phyloP scores from a whole-genome alignment of 1,140 invertebrate genomes.

The Tyrophagus putrescentiae region DNA sequence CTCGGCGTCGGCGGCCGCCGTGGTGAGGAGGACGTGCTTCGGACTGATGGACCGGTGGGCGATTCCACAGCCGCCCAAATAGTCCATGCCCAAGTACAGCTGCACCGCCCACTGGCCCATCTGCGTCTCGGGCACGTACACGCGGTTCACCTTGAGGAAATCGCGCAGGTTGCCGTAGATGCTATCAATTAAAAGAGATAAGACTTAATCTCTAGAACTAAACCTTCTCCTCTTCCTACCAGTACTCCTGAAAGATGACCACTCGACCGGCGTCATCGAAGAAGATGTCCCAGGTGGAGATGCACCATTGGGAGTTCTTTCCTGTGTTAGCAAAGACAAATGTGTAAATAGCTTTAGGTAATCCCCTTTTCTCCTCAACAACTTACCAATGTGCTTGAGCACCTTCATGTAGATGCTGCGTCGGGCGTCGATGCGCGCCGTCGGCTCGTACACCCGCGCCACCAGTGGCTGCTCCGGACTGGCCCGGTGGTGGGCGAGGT shows the following conservation, averaged over 20 bases:
- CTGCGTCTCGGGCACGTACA: not conserved
- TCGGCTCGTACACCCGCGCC: not conserved
- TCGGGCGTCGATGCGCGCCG: not conserved
- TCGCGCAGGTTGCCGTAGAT: not conserved
- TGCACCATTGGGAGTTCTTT: not conserved
- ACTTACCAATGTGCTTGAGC: conserved; percentile 5
- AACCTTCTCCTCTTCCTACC: no score
- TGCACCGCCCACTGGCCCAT: not conserved
- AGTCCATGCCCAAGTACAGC: not conserved
- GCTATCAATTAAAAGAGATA: no score
- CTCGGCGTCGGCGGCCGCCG: not conserved
- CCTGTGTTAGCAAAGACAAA: no score
- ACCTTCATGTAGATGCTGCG: not conserved
- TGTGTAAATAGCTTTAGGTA: no score
- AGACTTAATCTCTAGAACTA: no score
- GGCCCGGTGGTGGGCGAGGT: not conserved
- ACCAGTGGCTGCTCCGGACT: not conserved
- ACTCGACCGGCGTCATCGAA: not conserved
- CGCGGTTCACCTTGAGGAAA: not conserved
- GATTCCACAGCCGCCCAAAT: not conserved
- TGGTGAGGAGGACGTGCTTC: conserved; percentile 1
- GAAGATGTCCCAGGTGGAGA: not conserved
- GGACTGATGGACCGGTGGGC: not conserved
- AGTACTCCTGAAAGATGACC: conserved; percentile 6
- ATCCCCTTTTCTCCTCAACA: not conserved